phyloP scores from a whole-genome alignment of 2,113 vertebrate species.

The Oryzias celebensis region DNA sequence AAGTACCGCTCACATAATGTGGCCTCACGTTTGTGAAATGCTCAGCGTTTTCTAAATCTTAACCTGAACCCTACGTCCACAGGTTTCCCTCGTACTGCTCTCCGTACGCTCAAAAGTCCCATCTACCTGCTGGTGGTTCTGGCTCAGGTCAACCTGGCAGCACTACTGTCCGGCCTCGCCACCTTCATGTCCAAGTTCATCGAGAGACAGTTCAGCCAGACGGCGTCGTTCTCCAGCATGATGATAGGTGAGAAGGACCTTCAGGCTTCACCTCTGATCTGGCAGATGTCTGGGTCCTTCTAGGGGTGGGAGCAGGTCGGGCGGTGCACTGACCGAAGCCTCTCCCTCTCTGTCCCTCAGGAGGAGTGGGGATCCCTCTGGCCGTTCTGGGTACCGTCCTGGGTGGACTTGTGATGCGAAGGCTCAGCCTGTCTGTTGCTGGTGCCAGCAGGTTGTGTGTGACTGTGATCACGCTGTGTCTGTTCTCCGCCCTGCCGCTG shows the following conservation, averaged over 20 bases:
- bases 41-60: too few species aligned
- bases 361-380: slow-evolving; percentile 80
- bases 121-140: slow-evolving; percentile 88
- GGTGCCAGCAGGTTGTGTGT: slow-evolving; percentile 78
- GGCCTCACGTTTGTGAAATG: too few species aligned
- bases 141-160: slow-evolving; percentile 85
- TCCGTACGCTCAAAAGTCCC: slow-evolving; percentile 83
- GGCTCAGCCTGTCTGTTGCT: slow-evolving; percentile 74
- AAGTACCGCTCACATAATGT: too few species aligned
- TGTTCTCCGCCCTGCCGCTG: slow-evolving; percentile 77
- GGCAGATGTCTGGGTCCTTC: too few species aligned
- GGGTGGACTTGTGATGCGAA: slow-evolving; percentile 84
- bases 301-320: neutral
- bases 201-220: slow-evolving; percentile 87
- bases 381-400: slow-evolving; percentile 84
- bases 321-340: neutral
- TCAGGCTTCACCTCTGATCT: neutral
- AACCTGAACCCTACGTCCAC: neutral
- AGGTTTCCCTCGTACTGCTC: slow-evolving; percentile 86
- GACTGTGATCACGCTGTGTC: slow-evolving; percentile 65
- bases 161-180: slow-evolving; percentile 84
- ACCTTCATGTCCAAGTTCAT: slow-evolving; percentile 94
- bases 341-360: slow-evolving; percentile 50
- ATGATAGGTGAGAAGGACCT: slow-evolving; percentile 81
- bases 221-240: slow-evolving; percentile 82